Evolutionary conservation across 1,140 invertebrate genomes (phyloP), one percentile per base, ranked within the genome.

Genomic region (Hydropsyche tenuis): DNA sequence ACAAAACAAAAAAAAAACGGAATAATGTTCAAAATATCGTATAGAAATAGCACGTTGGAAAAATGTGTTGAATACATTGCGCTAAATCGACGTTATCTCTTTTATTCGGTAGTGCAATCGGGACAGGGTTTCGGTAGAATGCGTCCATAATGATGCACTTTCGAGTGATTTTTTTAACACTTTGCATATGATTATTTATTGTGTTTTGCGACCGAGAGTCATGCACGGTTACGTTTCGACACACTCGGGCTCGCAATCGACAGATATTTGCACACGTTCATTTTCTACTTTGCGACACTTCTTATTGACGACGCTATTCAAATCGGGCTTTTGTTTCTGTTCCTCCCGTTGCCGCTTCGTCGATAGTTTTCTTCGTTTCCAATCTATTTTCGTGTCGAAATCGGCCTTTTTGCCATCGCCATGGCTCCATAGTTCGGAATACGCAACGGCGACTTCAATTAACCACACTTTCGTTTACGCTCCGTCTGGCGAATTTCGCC

Each of bases 391-490:
- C 22, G 20, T 60, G 20, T 23, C 22, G 56, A 60, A 60, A 60
- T 60, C 45, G 56, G 23, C n/a, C 56, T 25, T 60, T 60, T 27
- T 60, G 23, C 22, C 30, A 20, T 22, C 16, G 51, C 22, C 51
- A 53, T 20, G n/a, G 60, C 60, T 27, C 12, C 5, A 16, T 18
- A 43, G 27, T 65, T 65, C 37, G 6, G 14, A 42, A 63, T 25
- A 25, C 60, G 23, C 60, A 65, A 42, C 37, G 42, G 12, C 11
- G 14, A n/a, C 43, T 12, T 63, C 20, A 65, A 65, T 65, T 65
- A 65, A 22, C 37, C 20, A 20, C 63, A 23, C 63, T 65, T 65
- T 65, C 63, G 11, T 60, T 60, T 16, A 23, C 37, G 37, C n/a
- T 65, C 43, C 63, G 63, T 30, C 1, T 45, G 1, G 37, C 42